phyloP scores from a whole-genome alignment of 2,888 invertebrate species.

The Hydroisotoma schaefferi region DNA sequence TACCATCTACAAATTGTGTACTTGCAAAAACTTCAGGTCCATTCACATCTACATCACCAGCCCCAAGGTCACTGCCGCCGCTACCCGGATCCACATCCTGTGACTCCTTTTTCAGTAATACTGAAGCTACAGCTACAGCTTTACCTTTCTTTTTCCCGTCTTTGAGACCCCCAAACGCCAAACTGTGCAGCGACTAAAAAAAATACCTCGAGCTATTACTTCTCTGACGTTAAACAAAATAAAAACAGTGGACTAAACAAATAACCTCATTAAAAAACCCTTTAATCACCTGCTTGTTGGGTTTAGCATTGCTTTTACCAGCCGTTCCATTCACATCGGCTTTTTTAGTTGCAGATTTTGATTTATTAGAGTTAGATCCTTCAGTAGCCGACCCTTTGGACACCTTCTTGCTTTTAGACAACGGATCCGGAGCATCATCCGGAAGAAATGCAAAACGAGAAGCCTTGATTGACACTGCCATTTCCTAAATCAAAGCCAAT shows the following conservation, averaged over 20 bases:
- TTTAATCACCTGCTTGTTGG: not conserved
- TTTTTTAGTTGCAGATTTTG: slow-evolving; percentile 15
- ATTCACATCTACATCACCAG: not conserved
- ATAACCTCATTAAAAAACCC: not conserved
- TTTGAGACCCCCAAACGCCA: slow-evolving; percentile 35
- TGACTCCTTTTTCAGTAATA: slow-evolving; percentile 9
- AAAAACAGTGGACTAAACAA: not conserved
- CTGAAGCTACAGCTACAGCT: not conserved
- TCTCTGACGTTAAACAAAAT: not conserved
- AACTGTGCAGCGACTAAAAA: slow-evolving; percentile 23
- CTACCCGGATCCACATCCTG: not conserved
- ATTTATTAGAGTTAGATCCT: slow-evolving; percentile 20
- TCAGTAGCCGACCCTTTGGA: slow-evolving; percentile 3
- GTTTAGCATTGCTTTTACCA: not conserved
- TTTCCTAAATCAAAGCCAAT: slow-evolving; percentile 9
- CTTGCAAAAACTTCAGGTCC: not conserved
- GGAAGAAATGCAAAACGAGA: slow-evolving; percentile 45
- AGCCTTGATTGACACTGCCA: slow-evolving; percentile 36
- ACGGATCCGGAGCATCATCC: slow-evolving; percentile 46
- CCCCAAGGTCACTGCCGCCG: not conserved
- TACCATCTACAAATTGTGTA: not conserved
- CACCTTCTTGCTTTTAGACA: slow-evolving; percentile 29
- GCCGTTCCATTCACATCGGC: not conserved
- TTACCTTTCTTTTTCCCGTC: slow-evolving; percentile 31
- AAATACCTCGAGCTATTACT: not conserved